Base-by-base conservation (phyloP, 2,797 vertebrate genomes). In the Falco cherrug region DNA sequence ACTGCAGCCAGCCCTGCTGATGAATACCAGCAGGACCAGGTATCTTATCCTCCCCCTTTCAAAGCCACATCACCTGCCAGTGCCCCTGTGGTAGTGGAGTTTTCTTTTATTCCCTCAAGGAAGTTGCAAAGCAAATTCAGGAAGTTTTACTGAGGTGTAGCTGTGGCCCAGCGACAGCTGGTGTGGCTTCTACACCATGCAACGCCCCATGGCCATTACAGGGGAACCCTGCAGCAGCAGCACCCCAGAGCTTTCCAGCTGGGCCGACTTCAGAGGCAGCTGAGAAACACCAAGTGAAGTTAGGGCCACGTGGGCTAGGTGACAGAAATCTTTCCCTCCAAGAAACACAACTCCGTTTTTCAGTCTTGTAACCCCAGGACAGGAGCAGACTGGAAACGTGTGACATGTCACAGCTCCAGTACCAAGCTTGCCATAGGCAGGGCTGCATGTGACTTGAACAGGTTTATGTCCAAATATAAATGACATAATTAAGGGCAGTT, bases 51-150 rank as follows among this genome's bases (percentile, higher is more conserved):
- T 71, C 37, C 11, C 16, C 22, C 4, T 43, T 78, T 41, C 45
- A 41, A 70, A 89, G 37, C 21, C 54, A 45, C 1, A 1, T 4
- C 45, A 64, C 6, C 20, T 75, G 35, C 22, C 26, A 67, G 22
- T 33, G 41, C 37, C 67, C 68, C 60, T n/a, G 31, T 10, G 21
- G 11, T 33, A 37, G 5, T 6, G 29, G 50, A 59, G 43, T 9
- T 65, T 22, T 11, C 26, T 43, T 11, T 20, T 6, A 17, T 1
- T 0, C 13, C 9, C 5, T 3, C 29, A 54, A 39, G 8, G 25
- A 87, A 75, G 22, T 0, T 39, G 50, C 10, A 76, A 87, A 82
- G 33, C 37, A 61, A 84, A 68, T 29, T 71, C 45, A 56, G 2
- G 7, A 57, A 6, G n/a, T 61, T 54, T 31, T 83, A 22, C 51